Conservation (phyloP, 2,888 invertebrate species). For the Yponomeuta plumbellus region DNA sequence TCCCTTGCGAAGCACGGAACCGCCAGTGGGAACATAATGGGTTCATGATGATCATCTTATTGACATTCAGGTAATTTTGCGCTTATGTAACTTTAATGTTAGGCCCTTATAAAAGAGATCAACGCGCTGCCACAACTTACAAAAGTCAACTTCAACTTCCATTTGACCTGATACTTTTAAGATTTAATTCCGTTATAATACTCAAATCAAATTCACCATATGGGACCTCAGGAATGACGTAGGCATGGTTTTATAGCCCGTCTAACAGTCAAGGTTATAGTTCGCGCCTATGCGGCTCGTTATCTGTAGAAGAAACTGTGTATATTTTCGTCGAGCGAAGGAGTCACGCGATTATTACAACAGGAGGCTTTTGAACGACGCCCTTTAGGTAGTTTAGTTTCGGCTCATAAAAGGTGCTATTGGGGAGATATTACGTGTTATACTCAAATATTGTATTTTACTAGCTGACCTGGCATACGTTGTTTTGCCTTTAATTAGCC, state of each 20-base stretch:
- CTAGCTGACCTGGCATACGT: no score
- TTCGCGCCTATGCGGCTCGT: conserved; percentile 10
- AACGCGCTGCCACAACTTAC: conserved; percentile 1
- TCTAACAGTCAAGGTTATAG: conserved; percentile 5
- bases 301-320: conserved; percentile 4
- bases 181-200: no score
- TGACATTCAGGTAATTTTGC: no score
- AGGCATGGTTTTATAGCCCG: neutral
- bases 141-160: neutral
- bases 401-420: neutral
- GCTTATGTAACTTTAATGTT: neutral
- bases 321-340: conserved; percentile 3
- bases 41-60: no score
- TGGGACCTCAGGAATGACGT: neutral
- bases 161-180: no score
- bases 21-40: no score
- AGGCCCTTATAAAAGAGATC: neutral
- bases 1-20: no score
- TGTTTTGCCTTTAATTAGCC: no score
- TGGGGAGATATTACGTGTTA: neutral
- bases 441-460: neutral
- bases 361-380: neutral
- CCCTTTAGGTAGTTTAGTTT: neutral
- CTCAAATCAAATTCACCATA: no score
- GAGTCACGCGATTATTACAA: conserved; percentile 5